Conservation (phyloP, 2,888 invertebrate genomes). For the Limnephilus marmoratus region DNA sequence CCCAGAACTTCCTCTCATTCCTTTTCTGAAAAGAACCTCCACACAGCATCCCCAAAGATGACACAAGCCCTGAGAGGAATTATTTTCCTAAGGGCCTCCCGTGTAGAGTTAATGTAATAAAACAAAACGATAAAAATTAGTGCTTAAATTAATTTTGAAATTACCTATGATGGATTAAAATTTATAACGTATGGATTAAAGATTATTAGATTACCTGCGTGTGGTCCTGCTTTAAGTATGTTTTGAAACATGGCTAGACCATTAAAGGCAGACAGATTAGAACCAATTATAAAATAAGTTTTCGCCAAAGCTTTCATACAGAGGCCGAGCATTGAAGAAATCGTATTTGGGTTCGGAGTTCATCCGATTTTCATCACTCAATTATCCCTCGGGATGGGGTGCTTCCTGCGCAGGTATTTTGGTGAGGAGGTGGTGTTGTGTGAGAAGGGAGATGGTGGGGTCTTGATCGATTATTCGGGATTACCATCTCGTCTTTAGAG, state of each 20-base stretch:
- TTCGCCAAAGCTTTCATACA: background rate
- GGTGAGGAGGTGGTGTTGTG: background rate
- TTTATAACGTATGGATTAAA: no score
- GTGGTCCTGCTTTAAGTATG: no score
- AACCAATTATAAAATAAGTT: background rate
- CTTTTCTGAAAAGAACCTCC: no score
- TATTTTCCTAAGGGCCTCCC: no score
- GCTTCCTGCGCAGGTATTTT: slow-evolving; percentile 10
- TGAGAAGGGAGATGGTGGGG: background rate
- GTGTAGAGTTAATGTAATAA: no score
- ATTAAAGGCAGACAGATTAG: background rate
- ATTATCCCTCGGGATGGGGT: slow-evolving; percentile 14
- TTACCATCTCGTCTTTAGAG: slow-evolving; percentile 23
- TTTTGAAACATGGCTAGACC: background rate
- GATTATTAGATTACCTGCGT: no score
- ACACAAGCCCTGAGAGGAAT: no score
- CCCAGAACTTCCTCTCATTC: no score
- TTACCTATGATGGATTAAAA: no score
- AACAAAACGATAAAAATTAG: no score
- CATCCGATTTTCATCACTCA: slow-evolving; percentile 25
- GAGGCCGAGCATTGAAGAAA: background rate
- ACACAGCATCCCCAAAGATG: no score
- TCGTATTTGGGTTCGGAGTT: slow-evolving; percentile 13
- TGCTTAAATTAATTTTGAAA: no score
- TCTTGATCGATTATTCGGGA: slow-evolving; percentile 10